Conservation (phyloP, 2,113 vertebrate genomes). For the Cinclus cinclus region DNA sequence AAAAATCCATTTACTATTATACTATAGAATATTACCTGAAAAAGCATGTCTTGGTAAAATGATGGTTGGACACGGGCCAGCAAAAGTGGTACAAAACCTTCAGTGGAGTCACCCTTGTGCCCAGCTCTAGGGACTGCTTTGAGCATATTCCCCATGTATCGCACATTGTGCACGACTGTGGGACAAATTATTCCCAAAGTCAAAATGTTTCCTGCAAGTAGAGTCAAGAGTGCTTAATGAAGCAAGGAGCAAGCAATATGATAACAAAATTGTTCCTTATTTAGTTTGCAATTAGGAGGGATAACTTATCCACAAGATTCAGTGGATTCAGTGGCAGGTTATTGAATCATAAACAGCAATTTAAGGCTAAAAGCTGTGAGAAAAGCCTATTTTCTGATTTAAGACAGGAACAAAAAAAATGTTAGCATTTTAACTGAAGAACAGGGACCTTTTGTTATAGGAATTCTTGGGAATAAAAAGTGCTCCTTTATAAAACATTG, state of each 20-base stretch:
- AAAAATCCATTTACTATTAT: not conserved
- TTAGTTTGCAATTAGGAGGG: not conserved
- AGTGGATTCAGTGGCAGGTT: not conserved
- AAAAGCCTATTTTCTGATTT: not conserved
- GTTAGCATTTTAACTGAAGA: not conserved
- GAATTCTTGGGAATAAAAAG: not conserved
- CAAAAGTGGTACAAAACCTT: not conserved
- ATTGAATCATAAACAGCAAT: not conserved
- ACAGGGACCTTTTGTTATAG: not conserved
- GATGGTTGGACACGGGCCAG: accelerated
- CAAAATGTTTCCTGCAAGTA: not conserved
- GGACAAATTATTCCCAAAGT: not conserved
- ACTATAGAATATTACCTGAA: not conserved
- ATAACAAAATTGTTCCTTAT: not conserved
- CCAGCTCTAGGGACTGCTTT: not conserved
- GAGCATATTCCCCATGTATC: accelerated
- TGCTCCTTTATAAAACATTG: not conserved
- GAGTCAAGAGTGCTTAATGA: not conserved
- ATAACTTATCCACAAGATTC: not conserved
- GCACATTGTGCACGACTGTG: accelerated
- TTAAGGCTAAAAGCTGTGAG: not conserved
- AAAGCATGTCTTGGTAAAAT: not conserved
- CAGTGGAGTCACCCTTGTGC: not conserved
- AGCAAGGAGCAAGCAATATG: not conserved
- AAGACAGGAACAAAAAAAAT: not conserved